Evolutionary conservation across 2,888 invertebrate species (phyloP).

Genomic region (Mylabris sibirica): DNA sequence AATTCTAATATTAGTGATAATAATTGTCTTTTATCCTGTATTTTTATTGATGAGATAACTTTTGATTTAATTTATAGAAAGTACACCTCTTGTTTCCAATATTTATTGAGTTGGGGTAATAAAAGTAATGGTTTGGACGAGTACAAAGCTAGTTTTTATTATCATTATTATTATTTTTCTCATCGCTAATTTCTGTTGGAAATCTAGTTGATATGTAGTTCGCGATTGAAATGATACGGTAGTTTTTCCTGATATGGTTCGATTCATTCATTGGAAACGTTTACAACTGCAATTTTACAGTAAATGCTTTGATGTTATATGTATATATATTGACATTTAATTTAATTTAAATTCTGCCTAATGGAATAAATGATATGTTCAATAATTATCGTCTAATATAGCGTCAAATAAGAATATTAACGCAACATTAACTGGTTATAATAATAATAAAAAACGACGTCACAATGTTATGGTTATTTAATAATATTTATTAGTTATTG

Average conservation of each 20-base stretch:
- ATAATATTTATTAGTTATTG: too few relatives aligned
- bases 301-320: background rate
- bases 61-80: background rate
- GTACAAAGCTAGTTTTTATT: background rate
- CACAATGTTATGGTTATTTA: too few relatives aligned
- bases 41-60: background rate
- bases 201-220: slow-evolving; percentile 16
- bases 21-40: background rate
- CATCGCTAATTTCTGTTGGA: background rate
- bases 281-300: slow-evolving; percentile 4
- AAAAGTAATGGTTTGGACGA: slow-evolving; percentile 16
- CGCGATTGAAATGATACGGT: slow-evolving; percentile 14
- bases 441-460: background rate
- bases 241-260: slow-evolving; percentile 18
- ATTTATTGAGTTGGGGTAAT: slow-evolving; percentile 14
- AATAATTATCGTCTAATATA: background rate
- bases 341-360: background rate
- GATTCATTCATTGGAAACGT: slow-evolving; percentile 11
- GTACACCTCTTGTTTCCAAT: background rate
- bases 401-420: background rate
- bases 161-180: background rate
- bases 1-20: background rate
- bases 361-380: background rate
- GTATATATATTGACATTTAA: slow-evolving; percentile 1
- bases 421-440: background rate